Base-by-base conservation (phyloP, 2,888 invertebrate genomes). In the Cataglyphis livida region DNA sequence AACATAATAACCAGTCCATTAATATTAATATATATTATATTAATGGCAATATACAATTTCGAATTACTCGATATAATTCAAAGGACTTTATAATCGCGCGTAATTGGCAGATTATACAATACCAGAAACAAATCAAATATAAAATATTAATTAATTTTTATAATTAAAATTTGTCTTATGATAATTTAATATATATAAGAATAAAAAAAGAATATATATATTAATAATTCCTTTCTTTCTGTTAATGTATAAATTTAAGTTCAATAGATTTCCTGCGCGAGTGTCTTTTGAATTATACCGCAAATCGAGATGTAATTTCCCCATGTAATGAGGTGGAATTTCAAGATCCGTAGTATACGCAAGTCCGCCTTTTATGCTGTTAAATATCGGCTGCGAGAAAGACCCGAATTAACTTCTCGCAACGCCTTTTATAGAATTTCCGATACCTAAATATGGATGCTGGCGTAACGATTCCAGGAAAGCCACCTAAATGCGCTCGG, bases 401-500 rank as follows among this genome's bases (percentile, higher is more conserved):
- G 41, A 70, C 70, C 61, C 79, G 61, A 82, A 82, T 82, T 82
- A 82, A 82, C 81, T 68, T 62, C 68, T 59, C 66, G 61, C 57
- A 21, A 38, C 70, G 59, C 35, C 82, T 82, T 79, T 82, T 79
- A 79, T 79, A 78, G 68, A 82, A 82, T 82, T 82, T 62, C 82
- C 82, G 65, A 82, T 82, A 79, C 41, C 79, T 82, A 79, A 82
- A 82, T 79, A 79, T 70, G 79, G 79, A 79, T 70, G 79, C 65
- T 35, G 25, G 38, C 41, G 78, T 68, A 82, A 79, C 78, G 79
- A 82, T 82, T 79, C 10, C 28, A 54, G 28, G 41, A 21, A 66
- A 66, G 57, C 78, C 65, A 59, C 65, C 65, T 78, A 78, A 78
- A 82, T 78, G 54, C 59, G 78, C 59, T 68, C 44, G 61, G 68